Conservation (phyloP, 2,888 invertebrate genomes). For the Conchocele bisecta region DNA sequence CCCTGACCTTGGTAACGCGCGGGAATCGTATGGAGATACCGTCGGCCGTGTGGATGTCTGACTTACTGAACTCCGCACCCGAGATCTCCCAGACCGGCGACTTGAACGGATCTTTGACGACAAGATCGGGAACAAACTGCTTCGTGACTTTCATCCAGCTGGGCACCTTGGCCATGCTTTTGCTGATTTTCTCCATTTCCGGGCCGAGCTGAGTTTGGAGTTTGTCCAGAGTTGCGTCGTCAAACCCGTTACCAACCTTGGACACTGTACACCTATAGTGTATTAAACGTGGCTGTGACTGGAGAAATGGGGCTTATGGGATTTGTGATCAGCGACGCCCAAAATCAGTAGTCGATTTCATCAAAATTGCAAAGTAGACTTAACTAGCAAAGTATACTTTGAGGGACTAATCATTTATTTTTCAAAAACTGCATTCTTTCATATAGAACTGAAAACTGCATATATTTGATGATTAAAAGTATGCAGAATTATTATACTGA, state of each 20-base stretch:
- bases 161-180: slow-evolving; percentile 86
- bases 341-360: too few relatives aligned
- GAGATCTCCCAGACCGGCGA: slow-evolving; percentile 97
- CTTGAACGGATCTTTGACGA: slow-evolving; percentile 90
- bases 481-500: too few relatives aligned
- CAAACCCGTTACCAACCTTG: slow-evolving; percentile 91
- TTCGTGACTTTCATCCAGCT: slow-evolving; percentile 92
- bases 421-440: too few relatives aligned
- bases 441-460: too few relatives aligned
- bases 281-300: too few relatives aligned
- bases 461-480: too few relatives aligned
- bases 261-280: slow-evolving; percentile 97
- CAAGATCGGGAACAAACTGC: slow-evolving; percentile 94
- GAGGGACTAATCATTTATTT: too few relatives aligned
- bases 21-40: slow-evolving; percentile 98
- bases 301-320: too few relatives aligned
- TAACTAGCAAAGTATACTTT: too few relatives aligned
- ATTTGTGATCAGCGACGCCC: too few relatives aligned
- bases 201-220: slow-evolving; percentile 87
- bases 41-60: slow-evolving; percentile 92
- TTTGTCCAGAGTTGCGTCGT: slow-evolving; percentile 91
- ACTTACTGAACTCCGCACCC: slow-evolving; percentile 86
- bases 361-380: too few relatives aligned
- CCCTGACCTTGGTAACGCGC: slow-evolving; percentile 88
- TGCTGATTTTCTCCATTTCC: slow-evolving; percentile 92